Conservation (phyloP, 2,797 vertebrate species). For the Holocentrus rufus region DNA sequence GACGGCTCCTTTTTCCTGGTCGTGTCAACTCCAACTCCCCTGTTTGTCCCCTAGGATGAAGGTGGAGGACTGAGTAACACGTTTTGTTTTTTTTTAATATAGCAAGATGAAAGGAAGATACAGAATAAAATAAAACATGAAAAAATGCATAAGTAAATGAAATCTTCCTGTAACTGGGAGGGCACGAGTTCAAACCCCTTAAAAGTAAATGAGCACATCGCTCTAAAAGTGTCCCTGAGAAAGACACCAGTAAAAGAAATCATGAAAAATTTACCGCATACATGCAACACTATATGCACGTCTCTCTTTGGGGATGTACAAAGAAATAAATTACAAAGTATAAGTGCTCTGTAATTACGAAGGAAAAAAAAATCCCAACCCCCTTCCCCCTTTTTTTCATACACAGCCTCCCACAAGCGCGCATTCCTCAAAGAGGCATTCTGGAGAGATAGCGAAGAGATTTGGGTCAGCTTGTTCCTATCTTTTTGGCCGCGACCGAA, state of each 20-base stretch:
- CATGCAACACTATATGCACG: too few species aligned
- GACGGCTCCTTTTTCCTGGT: constrained; percentile 57
- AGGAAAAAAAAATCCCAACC: too few species aligned
- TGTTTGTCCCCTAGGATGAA: constrained; percentile 46
- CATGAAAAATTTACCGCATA: too few species aligned
- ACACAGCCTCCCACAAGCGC: not conserved
- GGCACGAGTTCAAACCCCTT: too few species aligned
- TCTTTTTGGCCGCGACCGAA: not conserved
- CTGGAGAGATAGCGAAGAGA: constrained; percentile 21
- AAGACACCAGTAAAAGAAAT: too few species aligned
- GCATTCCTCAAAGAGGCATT: constrained; percentile 2
- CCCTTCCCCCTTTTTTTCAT: too few species aligned
- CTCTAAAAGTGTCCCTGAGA: too few species aligned
- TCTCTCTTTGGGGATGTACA: not conserved
- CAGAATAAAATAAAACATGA: not conserved
- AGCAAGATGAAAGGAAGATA: not conserved
- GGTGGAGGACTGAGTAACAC: constrained; percentile 35
- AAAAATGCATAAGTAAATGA: too few species aligned
- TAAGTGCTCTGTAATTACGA: not conserved
- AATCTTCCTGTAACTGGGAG: too few species aligned
- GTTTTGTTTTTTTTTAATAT: not conserved
- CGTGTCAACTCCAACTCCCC: constrained; percentile 55
- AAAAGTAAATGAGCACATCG: too few species aligned
- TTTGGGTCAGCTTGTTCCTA: constrained; percentile 57
- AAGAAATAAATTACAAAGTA: not conserved